Evolutionary conservation across 1,140 invertebrate species (phyloP), one percentile per base, ranked within the genome.

Genomic region (Cotesia glomerata): DNA sequence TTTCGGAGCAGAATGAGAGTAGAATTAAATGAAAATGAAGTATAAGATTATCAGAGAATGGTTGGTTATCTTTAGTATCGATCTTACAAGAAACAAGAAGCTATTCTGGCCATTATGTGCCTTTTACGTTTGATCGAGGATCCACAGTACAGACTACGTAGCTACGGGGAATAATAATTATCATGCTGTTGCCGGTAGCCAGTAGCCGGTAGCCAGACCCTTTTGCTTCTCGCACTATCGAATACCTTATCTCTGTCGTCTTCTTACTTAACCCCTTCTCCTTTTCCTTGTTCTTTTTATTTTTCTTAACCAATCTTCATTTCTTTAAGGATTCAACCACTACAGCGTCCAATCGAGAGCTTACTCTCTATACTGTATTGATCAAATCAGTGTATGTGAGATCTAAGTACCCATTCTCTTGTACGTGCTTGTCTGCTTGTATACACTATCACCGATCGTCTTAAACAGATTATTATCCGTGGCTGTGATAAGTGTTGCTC

Each of bases 191-290:
- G 49, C 16, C n/a, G n/a, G 52, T 56, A 56, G n/a, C n/a, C n/a
- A 16, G 26, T 34, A 36, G 49, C 16, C n/a, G n/a, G 52, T 56
- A 56, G n/a, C n/a, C n/a, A 51, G 32, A 18, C 26, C 66, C 35
- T 56, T 34, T 26, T 34, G 26, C 54, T n/a, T 52, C 54, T 58
- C n/a, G 18, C 66, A n/a, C 66, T 68, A 68, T 68, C 51, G 14
- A 68, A 68, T 68, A 58, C 66, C 66, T 51, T 68, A 68, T 68
- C 66, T 68, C 66, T 68, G 66, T 68, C 66, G 66, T 68, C 34
- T 34, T 58, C 54, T 36, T 18, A 14, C n/a, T 18, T 56, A 56
- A 16, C n/a, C 52, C 51, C 66, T 45, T 45, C 7, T 45, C 11
- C 11, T 11, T 45, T 5, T 45, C 2, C 4, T 9, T 45, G 39